Evolutionary conservation across 1,140 invertebrate species (phyloP), one percentile per base, ranked within the genome.

Genomic region (Helicorthomorpha holstii): DNA sequence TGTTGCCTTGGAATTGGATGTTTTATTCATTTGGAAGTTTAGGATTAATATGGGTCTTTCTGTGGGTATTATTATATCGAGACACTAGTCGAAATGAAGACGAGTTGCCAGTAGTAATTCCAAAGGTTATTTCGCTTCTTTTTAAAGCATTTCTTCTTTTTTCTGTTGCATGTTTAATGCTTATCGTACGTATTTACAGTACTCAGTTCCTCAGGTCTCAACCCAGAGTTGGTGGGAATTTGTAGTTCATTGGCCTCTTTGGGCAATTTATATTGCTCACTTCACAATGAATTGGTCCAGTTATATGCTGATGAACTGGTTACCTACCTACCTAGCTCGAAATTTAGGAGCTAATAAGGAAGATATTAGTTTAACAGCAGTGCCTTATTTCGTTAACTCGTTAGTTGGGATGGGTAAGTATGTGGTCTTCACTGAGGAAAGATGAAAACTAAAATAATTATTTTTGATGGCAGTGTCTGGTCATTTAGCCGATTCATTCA

Each of bases 261-360:
- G 82, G 82, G 77, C 82, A 1, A 74, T 85, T 53, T 85, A 85
- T 58, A 75, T 81, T 52, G 82, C 83, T 25, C 83, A 85, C 66
- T 85, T 85, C 67, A 75, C 80, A 23, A 85, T 86, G 82, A 85
- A 85, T 64, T 86, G 83, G 82, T 81, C 78, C 29, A 84, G 80
- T 59, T 85, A 85, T 59, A 83, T 85, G 53, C 82, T 86, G 56
- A 84, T 85, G 81, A 81, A 84, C 61, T 86, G 83, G 83, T 65
- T 86, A 53, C 83, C 83, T 1, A 85, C 81, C 3, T 85, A 85
- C 64, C 66, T 86, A 57, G 65, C 75, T 2, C 66, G 76, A 47
- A 76, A 75, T 61, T 69, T 86, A 22, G 78, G 77, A 19, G 82
- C 79, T 16, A 77, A 82, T 57, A 73, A 75, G 57, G 75, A 80